phyloP scores from a whole-genome alignment of 2,888 invertebrate genomes.

The Gonocerus acuteangulatus region DNA sequence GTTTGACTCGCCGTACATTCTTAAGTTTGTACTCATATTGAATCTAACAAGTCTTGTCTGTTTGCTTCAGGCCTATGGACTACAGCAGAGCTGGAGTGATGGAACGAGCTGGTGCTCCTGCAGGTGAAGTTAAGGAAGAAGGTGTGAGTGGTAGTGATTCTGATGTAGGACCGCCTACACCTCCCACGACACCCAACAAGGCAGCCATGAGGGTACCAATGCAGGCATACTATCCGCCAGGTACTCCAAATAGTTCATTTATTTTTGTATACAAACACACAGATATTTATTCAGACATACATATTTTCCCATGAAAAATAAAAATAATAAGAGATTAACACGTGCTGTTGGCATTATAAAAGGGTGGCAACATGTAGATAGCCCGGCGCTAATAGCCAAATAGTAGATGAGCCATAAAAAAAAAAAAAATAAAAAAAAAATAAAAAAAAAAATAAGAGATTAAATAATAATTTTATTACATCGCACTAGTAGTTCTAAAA shows the following conservation, averaged over 20 bases:
- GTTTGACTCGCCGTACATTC: no score
- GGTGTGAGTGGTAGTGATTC: conserved; percentile 29
- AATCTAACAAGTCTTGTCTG: no score
- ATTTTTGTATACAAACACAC: background rate
- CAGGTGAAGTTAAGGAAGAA: conserved; percentile 36
- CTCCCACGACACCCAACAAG: conserved; percentile 40
- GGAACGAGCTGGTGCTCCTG: background rate
- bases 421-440: no score
- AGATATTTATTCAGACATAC: no score
- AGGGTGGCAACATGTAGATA: no score
- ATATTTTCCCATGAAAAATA: background rate
- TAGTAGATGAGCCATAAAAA: no score
- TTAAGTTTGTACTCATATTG: no score
- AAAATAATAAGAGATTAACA: background rate
- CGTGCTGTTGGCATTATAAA: no score
- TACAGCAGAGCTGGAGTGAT: background rate
- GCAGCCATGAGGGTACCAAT: conserved; percentile 15
- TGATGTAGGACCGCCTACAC: conserved; percentile 39
- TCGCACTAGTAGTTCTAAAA: no score
- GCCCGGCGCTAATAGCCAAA: no score
- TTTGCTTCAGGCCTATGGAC: background rate
- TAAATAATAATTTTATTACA: no score
- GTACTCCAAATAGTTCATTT: background rate
- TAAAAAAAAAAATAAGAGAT: no score
- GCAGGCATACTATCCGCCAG: conserved; percentile 2